Conservation (phyloP, 2,113 vertebrate species). For the Apistogramma diplotaenia region DNA sequence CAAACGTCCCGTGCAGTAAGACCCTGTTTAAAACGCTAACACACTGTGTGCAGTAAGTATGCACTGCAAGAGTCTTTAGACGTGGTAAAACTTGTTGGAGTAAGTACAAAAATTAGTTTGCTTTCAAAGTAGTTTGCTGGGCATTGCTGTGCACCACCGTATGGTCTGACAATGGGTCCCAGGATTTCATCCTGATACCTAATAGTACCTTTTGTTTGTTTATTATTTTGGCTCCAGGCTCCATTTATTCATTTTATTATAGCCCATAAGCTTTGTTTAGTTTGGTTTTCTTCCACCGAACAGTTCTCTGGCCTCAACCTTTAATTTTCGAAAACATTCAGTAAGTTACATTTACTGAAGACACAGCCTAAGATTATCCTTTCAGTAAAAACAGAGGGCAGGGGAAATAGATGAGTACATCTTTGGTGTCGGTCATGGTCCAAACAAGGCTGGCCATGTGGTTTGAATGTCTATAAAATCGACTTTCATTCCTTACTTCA, state of each 20-base stretch:
- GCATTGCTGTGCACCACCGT: too few species aligned
- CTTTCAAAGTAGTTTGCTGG: too few species aligned
- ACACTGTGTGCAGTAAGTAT: too few species aligned
- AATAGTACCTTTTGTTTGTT: not conserved
- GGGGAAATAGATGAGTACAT: not conserved
- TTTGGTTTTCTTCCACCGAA: not conserved
- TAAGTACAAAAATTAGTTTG: too few species aligned
- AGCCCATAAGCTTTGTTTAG: not conserved
- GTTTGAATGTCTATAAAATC: not conserved
- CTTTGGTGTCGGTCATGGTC: not conserved
- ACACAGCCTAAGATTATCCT: not conserved
- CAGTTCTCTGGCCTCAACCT: not conserved
- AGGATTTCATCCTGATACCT: too few species aligned
- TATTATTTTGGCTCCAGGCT: not conserved
- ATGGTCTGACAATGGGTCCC: too few species aligned
- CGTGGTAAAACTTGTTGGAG: too few species aligned
- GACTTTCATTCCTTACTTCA: too few species aligned
- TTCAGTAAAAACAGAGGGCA: not conserved
- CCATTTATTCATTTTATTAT: not conserved
- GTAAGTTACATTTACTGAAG: not conserved
- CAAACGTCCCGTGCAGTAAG: not conserved
- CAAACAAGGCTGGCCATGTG: not conserved
- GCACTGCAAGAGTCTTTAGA: too few species aligned
- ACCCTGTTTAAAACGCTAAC: too few species aligned
- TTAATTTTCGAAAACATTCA: not conserved